These are phyloP conservation scores for Tragopan temminckii DNA, from an alignment of 2,797 vertebrate species.

Conservation along the genomic window DNA sequence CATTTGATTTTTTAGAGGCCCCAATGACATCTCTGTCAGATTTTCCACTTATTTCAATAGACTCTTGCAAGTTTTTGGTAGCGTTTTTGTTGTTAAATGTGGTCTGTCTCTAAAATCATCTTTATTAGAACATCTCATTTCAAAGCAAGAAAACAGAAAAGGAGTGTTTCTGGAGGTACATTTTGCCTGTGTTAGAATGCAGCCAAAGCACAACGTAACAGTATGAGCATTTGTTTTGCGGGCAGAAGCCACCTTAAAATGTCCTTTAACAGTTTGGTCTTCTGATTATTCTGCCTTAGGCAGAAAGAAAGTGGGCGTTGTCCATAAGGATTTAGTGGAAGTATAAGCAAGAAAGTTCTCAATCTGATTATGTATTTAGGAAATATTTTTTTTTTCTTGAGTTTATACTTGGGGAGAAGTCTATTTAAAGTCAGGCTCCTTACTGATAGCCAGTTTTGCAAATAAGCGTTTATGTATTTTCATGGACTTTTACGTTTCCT, in stretches of 20 bases:
- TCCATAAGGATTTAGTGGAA: not conserved
- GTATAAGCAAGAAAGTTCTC: not conserved
- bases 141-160: not conserved
- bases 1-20: not conserved
- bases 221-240: not conserved
- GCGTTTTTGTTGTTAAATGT: not conserved
- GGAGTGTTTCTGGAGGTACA: not conserved
- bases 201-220: not conserved
- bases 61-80: not conserved
- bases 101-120: not conserved
- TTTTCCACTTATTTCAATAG: not conserved
- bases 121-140: not conserved
- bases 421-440: not conserved
- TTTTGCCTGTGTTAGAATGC: not conserved
- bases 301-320: not conserved
- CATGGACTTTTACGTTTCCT: not conserved
- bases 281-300: not conserved
- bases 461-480: not conserved
- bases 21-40: not conserved
- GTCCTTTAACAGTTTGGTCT: not conserved
- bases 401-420: not conserved
- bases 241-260: not conserved
- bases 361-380: not conserved
- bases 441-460: not conserved
- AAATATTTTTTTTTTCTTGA: not conserved